Percentiles rank a stretch among this genome's conserved stretches.
Evolutionary conservation across 1,140 invertebrate genomes (phyloP).

Genomic region (Trichonephila clavipes): DNA sequence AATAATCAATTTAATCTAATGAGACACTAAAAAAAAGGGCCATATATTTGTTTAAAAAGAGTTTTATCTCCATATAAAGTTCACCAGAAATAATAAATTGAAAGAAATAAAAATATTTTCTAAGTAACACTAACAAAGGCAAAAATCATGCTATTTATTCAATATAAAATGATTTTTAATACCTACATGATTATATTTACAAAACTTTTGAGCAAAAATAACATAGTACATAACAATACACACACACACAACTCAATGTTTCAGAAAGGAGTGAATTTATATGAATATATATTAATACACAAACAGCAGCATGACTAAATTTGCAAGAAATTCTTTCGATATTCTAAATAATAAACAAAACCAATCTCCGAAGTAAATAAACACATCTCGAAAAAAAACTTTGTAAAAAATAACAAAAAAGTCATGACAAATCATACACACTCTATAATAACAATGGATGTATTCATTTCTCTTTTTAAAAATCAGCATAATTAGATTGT

Average conservation of each 20-base stretch:
- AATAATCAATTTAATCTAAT: too few species aligned
- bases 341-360: background rate
- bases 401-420: background rate
- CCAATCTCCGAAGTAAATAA: background rate
- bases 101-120: too few species aligned
- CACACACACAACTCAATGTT: background rate
- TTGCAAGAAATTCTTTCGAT: background rate
- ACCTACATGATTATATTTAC: background rate
- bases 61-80: too few species aligned
- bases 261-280: background rate
- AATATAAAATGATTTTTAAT: background rate
- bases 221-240: background rate
- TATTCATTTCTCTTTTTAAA: too few species aligned
- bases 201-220: conserved; percentile 11
- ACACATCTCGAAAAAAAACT: background rate
- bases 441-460: background rate
- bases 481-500: too few species aligned
- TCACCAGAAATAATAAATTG: background rate
- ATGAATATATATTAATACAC: background rate
- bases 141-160: conserved; percentile 6
- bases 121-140: background rate
- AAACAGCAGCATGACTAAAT: background rate
- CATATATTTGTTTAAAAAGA: background rate
- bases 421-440: background rate
- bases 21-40: background rate